phyloP scores from a whole-genome alignment of 1,140 invertebrate species.

The Drosophila quadrilineata region DNA sequence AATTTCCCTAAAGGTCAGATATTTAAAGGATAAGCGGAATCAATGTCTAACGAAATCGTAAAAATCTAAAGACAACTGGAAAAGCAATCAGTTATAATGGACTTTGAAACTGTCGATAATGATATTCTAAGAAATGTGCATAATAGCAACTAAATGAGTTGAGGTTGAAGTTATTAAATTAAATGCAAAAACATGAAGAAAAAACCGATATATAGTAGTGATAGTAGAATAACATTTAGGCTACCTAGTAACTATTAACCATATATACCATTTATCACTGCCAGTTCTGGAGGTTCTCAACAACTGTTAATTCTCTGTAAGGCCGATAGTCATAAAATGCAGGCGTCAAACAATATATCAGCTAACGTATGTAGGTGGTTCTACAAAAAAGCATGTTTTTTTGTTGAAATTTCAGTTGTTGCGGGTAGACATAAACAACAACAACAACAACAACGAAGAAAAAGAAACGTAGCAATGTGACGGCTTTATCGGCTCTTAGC shows the following conservation, averaged over 20 bases:
- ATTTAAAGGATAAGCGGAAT: too few species aligned
- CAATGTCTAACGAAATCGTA: too few species aligned
- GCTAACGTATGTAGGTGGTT: background rate
- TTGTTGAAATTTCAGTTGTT: slow-evolving; percentile 8
- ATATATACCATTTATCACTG: slow-evolving; percentile 7
- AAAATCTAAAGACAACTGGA: background rate
- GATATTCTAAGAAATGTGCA: background rate
- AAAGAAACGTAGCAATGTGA: background rate
- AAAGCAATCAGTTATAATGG: background rate
- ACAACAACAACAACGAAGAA: background rate
- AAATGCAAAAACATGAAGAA: background rate
- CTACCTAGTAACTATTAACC: background rate
- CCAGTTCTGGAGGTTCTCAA: background rate
- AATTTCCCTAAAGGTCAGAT: too few species aligned
- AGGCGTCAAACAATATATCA: slow-evolving; percentile 6
- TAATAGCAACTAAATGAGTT: background rate
- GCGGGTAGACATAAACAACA: slow-evolving; percentile 16
- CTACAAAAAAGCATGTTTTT: too few species aligned
- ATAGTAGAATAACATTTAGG: background rate
- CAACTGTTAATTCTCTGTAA: background rate
- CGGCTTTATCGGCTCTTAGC: slow-evolving; percentile 19
- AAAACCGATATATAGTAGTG: too few species aligned
- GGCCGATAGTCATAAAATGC: slow-evolving; percentile 4
- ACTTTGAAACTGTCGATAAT: background rate
- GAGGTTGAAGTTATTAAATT: background rate